These are phyloP conservation scores for Matsumurasca onukii DNA, from an alignment of 1,140 invertebrate species.

Conservation along the genomic window DNA sequence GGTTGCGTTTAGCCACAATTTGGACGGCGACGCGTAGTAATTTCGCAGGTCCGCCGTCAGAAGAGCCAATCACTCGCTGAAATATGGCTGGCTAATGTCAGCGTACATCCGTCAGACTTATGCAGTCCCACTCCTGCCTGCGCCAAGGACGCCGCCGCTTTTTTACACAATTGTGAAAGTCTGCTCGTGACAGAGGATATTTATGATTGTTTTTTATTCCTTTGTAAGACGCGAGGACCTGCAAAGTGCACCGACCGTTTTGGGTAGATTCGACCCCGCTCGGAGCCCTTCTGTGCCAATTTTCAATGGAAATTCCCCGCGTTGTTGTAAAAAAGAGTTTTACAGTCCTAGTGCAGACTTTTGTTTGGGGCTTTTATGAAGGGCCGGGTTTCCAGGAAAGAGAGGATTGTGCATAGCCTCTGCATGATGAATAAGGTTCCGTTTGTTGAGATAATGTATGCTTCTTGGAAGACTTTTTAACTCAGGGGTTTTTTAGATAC, in stretches of 20 bases:
- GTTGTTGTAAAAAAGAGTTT: conserved; percentile 2
- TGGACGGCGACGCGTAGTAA: conserved; percentile 10
- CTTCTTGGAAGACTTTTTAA: no score
- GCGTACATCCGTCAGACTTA: background rate
- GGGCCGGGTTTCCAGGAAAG: no score
- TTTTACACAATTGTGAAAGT: conserved; percentile 13
- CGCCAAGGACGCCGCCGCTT: conserved; percentile 11
- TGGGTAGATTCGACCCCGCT: no score
- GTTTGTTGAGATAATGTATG: no score
- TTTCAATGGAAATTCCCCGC: conserved; percentile 23
- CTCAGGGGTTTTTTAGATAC: no score
- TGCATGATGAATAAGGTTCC: no score
- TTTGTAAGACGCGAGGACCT: background rate
- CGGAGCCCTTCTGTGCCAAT: background rate
- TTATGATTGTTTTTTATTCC: conserved; percentile 21
- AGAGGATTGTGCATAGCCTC: no score
- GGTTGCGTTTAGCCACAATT: conserved; percentile 13
- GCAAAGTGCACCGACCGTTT: background rate
- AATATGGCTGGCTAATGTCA: conserved; percentile 8
- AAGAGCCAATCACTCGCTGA: background rate
- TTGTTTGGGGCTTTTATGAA: no score
- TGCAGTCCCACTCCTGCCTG: conserved; percentile 7
- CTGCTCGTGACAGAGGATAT: conserved; percentile 15
- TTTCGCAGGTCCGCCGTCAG: conserved; percentile 5
- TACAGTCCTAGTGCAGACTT: conserved; percentile 1